Evolutionary conservation across 2,888 invertebrate species (phyloP).

Genomic region (Plagodis pulveraria): DNA sequence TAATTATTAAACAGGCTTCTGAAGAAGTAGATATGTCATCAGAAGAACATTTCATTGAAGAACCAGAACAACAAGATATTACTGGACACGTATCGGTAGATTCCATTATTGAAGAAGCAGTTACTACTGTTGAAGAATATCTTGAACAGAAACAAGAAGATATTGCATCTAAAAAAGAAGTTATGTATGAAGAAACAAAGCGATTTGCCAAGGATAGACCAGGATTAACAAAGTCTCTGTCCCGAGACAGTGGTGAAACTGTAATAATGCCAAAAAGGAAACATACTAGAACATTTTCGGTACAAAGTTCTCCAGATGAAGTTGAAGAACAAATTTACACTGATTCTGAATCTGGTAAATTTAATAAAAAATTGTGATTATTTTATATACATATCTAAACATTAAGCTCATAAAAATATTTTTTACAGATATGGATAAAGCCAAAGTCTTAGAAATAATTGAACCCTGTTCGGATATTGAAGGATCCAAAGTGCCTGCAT

Average conservation of each 20-base stretch:
- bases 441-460: conserved; percentile 81
- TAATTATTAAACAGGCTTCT: conserved; percentile 80
- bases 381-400: neutral
- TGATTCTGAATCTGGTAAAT: conserved; percentile 80
- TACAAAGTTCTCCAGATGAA: conserved; percentile 83
- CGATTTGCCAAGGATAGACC: conserved; percentile 68
- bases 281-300: conserved; percentile 77
- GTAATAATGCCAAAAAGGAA: conserved; percentile 80
- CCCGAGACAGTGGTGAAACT: conserved; percentile 77
- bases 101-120: conserved; percentile 78
- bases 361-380: conserved; percentile 1
- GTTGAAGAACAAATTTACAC: conserved; percentile 83
- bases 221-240: conserved; percentile 75
- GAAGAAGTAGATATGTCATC: conserved; percentile 75
- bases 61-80: conserved; percentile 55
- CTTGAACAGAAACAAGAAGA: conserved; percentile 58
- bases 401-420: neutral
- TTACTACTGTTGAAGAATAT: conserved; percentile 72
- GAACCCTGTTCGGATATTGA: conserved; percentile 77
- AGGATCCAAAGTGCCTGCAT: conserved; percentile 57
- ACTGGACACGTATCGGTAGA: conserved; percentile 74
- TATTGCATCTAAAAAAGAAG: conserved; percentile 60
- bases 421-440: conserved; percentile 79
- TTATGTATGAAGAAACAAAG: conserved; percentile 62
- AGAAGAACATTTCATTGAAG: conserved; percentile 63